phyloP scores from a whole-genome alignment of 2,113 vertebrate species.

The Anser cygnoides region DNA sequence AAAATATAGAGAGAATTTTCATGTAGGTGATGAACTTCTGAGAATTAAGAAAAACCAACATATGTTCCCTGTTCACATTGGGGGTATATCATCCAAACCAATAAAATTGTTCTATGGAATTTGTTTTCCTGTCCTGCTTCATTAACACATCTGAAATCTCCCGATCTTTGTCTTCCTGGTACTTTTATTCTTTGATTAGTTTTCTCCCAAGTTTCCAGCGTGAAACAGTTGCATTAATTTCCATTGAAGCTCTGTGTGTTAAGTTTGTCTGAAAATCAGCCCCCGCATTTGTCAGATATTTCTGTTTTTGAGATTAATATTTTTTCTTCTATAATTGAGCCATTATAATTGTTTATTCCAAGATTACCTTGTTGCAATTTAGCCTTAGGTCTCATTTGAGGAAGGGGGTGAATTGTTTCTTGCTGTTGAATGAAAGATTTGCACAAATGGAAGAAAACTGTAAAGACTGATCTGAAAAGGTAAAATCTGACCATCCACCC shows the following conservation, averaged over 20 bases:
- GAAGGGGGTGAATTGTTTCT: background rate
- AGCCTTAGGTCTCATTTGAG: background rate
- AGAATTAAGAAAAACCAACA: background rate
- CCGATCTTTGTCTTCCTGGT: background rate
- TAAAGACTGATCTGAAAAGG: background rate
- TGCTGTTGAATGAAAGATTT: background rate
- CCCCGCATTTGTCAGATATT: background rate
- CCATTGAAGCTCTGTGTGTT: background rate
- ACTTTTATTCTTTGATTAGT: background rate
- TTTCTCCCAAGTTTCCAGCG: background rate
- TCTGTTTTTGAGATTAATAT: background rate
- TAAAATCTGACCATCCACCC: background rate
- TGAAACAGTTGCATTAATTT: background rate
- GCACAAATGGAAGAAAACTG: background rate
- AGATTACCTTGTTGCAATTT: background rate
- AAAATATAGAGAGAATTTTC: background rate
- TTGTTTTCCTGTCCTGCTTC: background rate
- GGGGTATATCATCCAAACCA: background rate
- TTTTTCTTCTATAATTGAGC: background rate
- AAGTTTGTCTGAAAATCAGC: background rate
- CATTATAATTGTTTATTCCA: background rate
- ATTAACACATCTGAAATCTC: background rate
- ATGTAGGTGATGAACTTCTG: background rate
- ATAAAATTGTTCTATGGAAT: background rate
- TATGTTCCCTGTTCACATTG: background rate